Conservation (phyloP, 2,113 vertebrate genomes). For the Macquaria australasica region DNA sequence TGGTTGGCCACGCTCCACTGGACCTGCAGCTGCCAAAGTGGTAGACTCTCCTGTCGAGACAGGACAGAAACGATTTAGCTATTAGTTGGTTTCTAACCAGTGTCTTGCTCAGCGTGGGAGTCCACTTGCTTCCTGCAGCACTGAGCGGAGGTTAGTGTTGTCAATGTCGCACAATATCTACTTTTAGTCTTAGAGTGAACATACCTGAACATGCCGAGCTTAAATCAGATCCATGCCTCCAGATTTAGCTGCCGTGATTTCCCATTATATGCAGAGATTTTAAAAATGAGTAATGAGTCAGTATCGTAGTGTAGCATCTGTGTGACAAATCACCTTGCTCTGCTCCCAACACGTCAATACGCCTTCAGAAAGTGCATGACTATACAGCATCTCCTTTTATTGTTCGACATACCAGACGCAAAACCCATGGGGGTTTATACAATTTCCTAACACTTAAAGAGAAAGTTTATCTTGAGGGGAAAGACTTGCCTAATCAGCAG, state of each 20-base stretch:
- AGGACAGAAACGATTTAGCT: neutral
- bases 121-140: neutral
- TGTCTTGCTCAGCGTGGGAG: neutral
- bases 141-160: neutral
- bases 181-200: neutral
- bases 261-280: neutral
- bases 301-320: neutral
- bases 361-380: neutral
- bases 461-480: constrained; percentile 27
- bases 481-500: constrained; percentile 49
- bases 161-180: neutral
- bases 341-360: neutral
- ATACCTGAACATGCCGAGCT: neutral
- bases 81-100: neutral
- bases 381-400: neutral
- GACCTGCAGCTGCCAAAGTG: constrained; percentile 90
- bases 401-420: neutral
- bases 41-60: constrained; percentile 86
- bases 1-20: constrained; percentile 88
- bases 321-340: neutral
- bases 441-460: constrained; percentile 5
- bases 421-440: neutral
- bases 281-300: neutral
- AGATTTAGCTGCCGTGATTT: neutral
- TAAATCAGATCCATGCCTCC: neutral